These are phyloP conservation scores for Xylophagus ater DNA, from an alignment of 2,888 invertebrate species.

Conservation along the genomic window DNA sequence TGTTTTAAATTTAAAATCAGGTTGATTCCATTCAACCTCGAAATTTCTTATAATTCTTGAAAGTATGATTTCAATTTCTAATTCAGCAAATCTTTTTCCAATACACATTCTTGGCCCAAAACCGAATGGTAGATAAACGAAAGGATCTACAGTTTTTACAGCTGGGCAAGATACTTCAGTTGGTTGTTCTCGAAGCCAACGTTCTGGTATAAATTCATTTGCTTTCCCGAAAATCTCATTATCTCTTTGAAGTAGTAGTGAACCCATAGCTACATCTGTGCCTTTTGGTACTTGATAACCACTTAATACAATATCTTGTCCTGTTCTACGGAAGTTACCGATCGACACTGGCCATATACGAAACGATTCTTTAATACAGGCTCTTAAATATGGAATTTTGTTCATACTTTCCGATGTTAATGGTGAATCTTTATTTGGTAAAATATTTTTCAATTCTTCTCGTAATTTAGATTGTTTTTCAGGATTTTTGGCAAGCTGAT, in stretches of 20 bases:
- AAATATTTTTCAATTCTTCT: conserved; percentile 38
- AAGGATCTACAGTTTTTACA: conserved; percentile 33
- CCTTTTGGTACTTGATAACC: conserved; percentile 54
- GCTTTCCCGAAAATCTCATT: conserved; percentile 53
- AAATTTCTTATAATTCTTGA: conserved; percentile 34
- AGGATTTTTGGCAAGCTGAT: conserved; percentile 45
- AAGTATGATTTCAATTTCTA: conserved; percentile 50
- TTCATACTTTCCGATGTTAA: conserved; percentile 40
- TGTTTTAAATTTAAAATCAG: conserved; percentile 21
- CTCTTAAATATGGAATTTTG: conserved; percentile 51
- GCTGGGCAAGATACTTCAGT: conserved; percentile 21
- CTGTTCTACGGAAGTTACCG: conserved; percentile 47
- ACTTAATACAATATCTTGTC: conserved; percentile 48
- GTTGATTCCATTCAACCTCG: conserved; percentile 26
- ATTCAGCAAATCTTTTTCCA: conserved; percentile 58
- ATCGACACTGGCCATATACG: conserved; percentile 50
- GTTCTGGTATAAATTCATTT: conserved; percentile 45
- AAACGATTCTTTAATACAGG: conserved; percentile 63
- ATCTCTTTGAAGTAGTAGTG: conserved; percentile 47
- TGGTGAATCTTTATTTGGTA: conserved; percentile 33
- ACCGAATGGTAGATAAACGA: conserved; percentile 54
- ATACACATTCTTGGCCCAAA: conserved; percentile 57
- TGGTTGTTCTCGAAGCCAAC: conserved; percentile 22
- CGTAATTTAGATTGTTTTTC: conserved; percentile 49
- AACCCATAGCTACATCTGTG: conserved; percentile 63